Conservation (phyloP, 2,113 vertebrate genomes). For the Brachionichthys hirsutus region DNA sequence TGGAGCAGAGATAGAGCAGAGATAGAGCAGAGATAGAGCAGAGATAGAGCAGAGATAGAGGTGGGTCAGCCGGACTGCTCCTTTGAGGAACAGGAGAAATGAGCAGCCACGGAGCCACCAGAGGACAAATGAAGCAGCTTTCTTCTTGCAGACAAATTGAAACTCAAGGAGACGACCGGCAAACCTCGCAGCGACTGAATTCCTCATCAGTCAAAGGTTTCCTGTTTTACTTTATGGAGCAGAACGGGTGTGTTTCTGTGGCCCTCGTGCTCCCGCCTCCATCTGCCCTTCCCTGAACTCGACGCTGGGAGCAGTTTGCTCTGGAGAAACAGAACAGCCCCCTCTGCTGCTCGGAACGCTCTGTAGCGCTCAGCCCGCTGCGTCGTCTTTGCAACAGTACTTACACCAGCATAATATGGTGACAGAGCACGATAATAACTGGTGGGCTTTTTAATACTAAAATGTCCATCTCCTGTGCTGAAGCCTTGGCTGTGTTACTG, state of each 20-base stretch:
- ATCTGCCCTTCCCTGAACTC: constrained; percentile 47
- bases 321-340: constrained; percentile 35
- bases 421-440: constrained; percentile 44
- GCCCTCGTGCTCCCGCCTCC: constrained; percentile 46
- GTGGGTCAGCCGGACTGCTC: too few species aligned
- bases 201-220: constrained; percentile 55
- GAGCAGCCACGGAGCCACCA: constrained; percentile 12
- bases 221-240: constrained; percentile 50
- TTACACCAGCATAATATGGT: constrained; percentile 35
- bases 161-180: constrained; percentile 20
- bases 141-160: constrained; percentile 28
- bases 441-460: constrained; percentile 42
- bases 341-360: constrained; percentile 30
- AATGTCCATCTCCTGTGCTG: constrained; percentile 33
- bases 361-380: too few species aligned
- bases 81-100: constrained; percentile 42
- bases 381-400: constrained; percentile 13
- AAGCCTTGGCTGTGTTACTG: constrained; percentile 45
- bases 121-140: constrained; percentile 47
- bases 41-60: constrained; percentile 36
- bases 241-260: constrained; percentile 46
- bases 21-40: constrained; percentile 49
- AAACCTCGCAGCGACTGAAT: constrained; percentile 10
- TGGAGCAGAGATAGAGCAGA: constrained; percentile 38
- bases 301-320: constrained; percentile 13